phyloP scores from a whole-genome alignment of 1,140 invertebrate genomes.

The Cyclargus thomasi region DNA sequence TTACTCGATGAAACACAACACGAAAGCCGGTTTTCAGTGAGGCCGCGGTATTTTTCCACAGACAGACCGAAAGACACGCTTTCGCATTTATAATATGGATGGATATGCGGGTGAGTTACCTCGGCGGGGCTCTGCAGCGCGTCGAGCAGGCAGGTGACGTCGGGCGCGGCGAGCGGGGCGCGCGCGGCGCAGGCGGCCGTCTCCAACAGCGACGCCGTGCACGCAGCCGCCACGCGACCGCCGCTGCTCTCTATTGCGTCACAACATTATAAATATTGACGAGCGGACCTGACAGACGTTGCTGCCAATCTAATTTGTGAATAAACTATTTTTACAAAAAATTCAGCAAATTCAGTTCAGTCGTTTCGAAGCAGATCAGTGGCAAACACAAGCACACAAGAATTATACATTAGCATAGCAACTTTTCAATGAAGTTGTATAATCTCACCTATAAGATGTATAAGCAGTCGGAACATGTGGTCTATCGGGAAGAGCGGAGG shows the following conservation, averaged over 20 bases:
- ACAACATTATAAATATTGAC: not conserved
- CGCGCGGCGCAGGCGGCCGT: slow-evolving; percentile 84
- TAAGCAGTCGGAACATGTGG: slow-evolving; percentile 87
- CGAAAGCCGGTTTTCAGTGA: too few species aligned
- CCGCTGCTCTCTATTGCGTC: slow-evolving; percentile 73
- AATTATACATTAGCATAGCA: too few species aligned
- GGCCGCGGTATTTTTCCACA: too few species aligned
- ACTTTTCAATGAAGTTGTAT: too few species aligned
- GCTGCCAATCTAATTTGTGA: not conserved
- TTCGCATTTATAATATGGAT: too few species aligned
- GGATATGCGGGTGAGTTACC: slow-evolving; percentile 29
- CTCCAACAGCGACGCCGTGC: slow-evolving; percentile 84
- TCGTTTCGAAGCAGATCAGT: too few species aligned
- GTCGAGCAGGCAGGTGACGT: slow-evolving; percentile 85
- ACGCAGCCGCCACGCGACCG: slow-evolving; percentile 84
- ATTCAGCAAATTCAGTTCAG: too few species aligned
- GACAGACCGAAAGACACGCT: too few species aligned
- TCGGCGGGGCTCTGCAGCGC: slow-evolving; percentile 82
- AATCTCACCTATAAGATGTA: slow-evolving; percentile 44
- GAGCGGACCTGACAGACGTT: not conserved
- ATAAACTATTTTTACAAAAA: not conserved
- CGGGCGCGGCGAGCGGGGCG: slow-evolving; percentile 77
- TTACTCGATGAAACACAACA: too few species aligned
- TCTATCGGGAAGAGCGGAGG: slow-evolving; percentile 86
- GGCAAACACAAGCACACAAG: too few species aligned